Evolutionary conservation across 2,797 vertebrate species (phyloP), one percentile per base, ranked within the genome.

Genomic region (Pangasius krempfi): DNA sequence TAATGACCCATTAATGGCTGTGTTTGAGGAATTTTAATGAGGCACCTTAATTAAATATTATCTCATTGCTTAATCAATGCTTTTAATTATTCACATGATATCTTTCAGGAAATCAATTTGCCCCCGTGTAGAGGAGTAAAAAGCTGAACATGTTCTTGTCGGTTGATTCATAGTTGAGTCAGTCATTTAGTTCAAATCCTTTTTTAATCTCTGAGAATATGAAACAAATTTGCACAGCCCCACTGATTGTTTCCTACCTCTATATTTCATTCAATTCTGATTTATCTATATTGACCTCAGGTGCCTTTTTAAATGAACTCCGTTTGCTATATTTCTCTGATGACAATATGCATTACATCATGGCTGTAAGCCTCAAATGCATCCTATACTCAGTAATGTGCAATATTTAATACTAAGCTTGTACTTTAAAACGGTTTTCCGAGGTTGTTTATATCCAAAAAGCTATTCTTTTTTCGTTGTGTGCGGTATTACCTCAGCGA

Each of bases 31-130:
- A 96, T 96, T 95, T 94, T 95, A 96, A 96, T 94, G 93, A 95
- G 94, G 92, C 92, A 92, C 94, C 94, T 94, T 95, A 96, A 96
- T 97, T 96, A 96, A 96, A 96, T 96, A 96, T 96, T 96, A 96
- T 96, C 96, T 96, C 95, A 95, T 94, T 95, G 95, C 95, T 96
- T 96, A 96, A 97, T 96, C 96, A 94, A 95, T 95, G 95, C 85
- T 79, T 95, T 96, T 96, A 96, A 96, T 97, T 96, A 96, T 96
- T 96, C 95, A 95, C 93, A 93, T 95, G 92, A 95, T 96, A 96
- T 96, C 96, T 96, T 94, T 94, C 66, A 86, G 86, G 90, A 94
- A 95, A 96, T 96, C 94, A 94, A 94, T 96, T 96, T 95, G 90
- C 90, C 91, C 89, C 84, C 58, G 86, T 91, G 94, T 94, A 81